Evolutionary conservation across 2,888 invertebrate genomes (phyloP), one percentile per base, ranked within the genome.

Genomic region (Odontocerum albicorne): DNA sequence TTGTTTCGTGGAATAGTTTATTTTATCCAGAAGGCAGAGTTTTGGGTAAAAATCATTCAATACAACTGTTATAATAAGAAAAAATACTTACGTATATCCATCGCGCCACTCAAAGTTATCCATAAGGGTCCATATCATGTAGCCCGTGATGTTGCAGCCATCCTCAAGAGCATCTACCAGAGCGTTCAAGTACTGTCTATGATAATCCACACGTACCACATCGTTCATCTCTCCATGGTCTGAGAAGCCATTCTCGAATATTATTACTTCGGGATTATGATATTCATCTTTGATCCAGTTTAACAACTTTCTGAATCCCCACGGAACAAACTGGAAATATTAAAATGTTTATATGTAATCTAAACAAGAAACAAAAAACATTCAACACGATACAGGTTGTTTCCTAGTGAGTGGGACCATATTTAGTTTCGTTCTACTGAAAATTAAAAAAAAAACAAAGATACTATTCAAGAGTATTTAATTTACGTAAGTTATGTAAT

Each of bases 31-130:
- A n/a, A n/a, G n/a, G n/a, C n/a, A n/a, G n/a, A n/a, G n/a, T n/a
- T n/a, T n/a, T n/a, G n/a, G 27, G 6, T 27, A 27, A 27, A 27
- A 27, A 7, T 27, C 6, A 27, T 7, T 27, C 27, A 8, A 8
- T 27, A 27, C 8, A 27, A 27, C 6, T 7, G 8, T 27, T 27
- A 27, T 27, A 7, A 7, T 8, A 27, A 43, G 3, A 31, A 6
- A 27, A 43, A 8, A 43, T 10, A 67, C 77, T 73, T 66, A 81
- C 76, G 67, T 72, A 64, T 82, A 86, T 21, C 85, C 86, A 33
- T 64, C 62, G 8, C 66, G 66, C 84, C 85, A 86, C 66, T 86
- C 85, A 63, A 86, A 84, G 62, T 81, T 83, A 63, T 87, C 87
- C 64, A 85, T 74, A 3, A 86, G 66, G 20, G 82, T 82, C 83